Evolutionary conservation across 1,140 invertebrate species (phyloP).

Genomic region (Heliconius nattereri): DNA sequence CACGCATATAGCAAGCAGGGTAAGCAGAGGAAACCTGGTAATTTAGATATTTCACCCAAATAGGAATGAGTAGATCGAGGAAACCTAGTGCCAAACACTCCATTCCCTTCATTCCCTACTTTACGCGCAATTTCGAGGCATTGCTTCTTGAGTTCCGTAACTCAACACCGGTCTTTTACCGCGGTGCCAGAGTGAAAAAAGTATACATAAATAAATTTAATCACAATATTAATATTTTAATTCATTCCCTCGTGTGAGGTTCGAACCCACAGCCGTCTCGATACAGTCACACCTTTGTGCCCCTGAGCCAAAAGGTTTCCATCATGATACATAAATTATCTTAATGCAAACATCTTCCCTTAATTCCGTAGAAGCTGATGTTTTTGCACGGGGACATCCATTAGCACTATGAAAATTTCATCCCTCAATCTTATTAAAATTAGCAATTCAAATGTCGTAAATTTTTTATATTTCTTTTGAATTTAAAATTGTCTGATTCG

Average conservation of each 20-base stretch:
- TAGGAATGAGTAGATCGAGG: neutral
- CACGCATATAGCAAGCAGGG: too few relatives aligned
- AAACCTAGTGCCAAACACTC: neutral
- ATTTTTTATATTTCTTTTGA: constrained; percentile 15
- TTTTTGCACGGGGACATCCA: constrained; percentile 12
- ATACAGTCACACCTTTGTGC: neutral
- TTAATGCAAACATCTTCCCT: neutral
- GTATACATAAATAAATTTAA: too few relatives aligned
- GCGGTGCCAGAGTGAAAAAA: too few relatives aligned
- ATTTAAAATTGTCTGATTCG: constrained; percentile 5
- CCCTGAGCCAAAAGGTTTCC: neutral
- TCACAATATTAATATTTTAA: too few relatives aligned
- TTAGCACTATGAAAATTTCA: constrained; percentile 13
- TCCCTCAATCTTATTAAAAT: constrained; percentile 14
- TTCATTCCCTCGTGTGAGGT: too few relatives aligned
- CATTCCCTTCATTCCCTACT: too few relatives aligned
- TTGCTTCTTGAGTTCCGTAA: too few relatives aligned
- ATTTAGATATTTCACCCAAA: too few relatives aligned
- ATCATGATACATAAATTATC: neutral
- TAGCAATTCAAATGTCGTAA: constrained; percentile 4
- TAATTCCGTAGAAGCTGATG: constrained; percentile 4
- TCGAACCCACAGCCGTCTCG: neutral
- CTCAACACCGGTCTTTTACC: too few relatives aligned
- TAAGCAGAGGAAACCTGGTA: too few relatives aligned
- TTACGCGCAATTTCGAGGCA: too few relatives aligned